Percentiles rank a stretch among this genome's conserved stretches.
phyloP scores from a whole-genome alignment of 2,113 vertebrate genomes.

The Psittacara wagleri region DNA sequence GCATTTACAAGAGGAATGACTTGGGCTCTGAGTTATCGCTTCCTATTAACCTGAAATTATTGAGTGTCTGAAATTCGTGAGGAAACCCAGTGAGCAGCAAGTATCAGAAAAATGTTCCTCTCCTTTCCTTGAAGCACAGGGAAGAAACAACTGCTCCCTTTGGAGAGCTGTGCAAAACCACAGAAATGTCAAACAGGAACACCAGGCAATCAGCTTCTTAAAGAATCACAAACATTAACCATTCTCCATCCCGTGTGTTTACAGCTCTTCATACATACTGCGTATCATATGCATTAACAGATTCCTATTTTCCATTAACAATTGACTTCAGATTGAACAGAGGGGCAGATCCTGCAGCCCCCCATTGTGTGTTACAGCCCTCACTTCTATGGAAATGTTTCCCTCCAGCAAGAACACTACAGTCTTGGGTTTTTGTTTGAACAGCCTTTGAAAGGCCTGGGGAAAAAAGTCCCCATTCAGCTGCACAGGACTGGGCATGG shows the following conservation, averaged over 20 bases:
- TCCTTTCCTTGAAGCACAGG: not conserved
- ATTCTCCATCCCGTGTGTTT: not conserved
- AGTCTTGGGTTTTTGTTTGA: not conserved
- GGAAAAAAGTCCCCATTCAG: not conserved
- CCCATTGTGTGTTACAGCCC: not conserved
- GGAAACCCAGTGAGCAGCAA: slow-evolving; percentile 34
- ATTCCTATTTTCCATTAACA: not conserved
- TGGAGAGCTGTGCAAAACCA: not conserved
- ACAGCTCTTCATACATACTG: not conserved
- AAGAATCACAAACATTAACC: not conserved
- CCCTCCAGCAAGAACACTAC: not conserved
- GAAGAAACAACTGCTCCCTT: slow-evolving; percentile 23
- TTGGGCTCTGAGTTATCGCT: slow-evolving; percentile 46
- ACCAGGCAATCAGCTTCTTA: not conserved
- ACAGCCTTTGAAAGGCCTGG: not conserved
- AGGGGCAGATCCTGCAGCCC: not conserved
- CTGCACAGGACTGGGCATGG: not conserved
- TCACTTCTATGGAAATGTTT: not conserved
- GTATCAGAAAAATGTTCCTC: slow-evolving; percentile 14
- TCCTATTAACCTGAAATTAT: slow-evolving; percentile 64
- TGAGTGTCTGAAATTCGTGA: slow-evolving; percentile 23
- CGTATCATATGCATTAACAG: not conserved
- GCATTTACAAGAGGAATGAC: slow-evolving; percentile 49
- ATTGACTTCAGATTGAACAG: not conserved
- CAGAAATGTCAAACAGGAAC: not conserved